Conservation (phyloP, 2,888 invertebrate genomes). For the Chymomyza fuscimana region DNA sequence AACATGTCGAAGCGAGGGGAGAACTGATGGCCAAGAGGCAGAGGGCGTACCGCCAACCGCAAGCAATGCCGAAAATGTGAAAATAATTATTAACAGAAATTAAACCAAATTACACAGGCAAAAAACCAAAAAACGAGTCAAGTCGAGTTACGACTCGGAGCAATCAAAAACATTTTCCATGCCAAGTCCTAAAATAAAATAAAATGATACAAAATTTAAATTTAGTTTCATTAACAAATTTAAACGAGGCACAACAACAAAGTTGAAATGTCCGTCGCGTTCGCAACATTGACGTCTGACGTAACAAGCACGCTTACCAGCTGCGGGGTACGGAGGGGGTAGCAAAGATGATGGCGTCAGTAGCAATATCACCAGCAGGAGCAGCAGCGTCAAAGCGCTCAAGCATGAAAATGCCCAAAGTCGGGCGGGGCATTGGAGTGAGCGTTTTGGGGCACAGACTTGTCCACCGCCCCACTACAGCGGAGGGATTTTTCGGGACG, state of each 20-base stretch:
- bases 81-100: slow-evolving; percentile 75
- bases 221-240: slow-evolving; percentile 58
- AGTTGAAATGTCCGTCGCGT: slow-evolving; percentile 9
- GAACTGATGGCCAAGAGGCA: not conserved
- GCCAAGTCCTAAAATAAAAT: not conserved
- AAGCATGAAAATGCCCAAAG: slow-evolving; percentile 30
- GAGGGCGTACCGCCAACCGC: slow-evolving; percentile 39
- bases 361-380: not conserved
- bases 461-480: no score
- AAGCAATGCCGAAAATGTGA: slow-evolving; percentile 65
- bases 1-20: slow-evolving; percentile 23
- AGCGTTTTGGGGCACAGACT: no score
- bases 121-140: slow-evolving; percentile 1
- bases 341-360: not conserved
- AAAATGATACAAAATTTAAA: slow-evolving; percentile 59
- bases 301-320: not conserved
- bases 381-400: slow-evolving; percentile 13
- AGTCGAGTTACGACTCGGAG: slow-evolving; percentile 9
- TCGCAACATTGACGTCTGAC: not conserved
- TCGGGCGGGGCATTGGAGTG: not conserved
- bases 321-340: no score
- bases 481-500: slow-evolving; percentile 7
- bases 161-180: slow-evolving; percentile 40
- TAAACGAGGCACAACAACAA: slow-evolving; percentile 30
- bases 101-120: slow-evolving; percentile 62